Conservation (phyloP, 2,888 invertebrate genomes). For the Muschampia plurimacula region DNA sequence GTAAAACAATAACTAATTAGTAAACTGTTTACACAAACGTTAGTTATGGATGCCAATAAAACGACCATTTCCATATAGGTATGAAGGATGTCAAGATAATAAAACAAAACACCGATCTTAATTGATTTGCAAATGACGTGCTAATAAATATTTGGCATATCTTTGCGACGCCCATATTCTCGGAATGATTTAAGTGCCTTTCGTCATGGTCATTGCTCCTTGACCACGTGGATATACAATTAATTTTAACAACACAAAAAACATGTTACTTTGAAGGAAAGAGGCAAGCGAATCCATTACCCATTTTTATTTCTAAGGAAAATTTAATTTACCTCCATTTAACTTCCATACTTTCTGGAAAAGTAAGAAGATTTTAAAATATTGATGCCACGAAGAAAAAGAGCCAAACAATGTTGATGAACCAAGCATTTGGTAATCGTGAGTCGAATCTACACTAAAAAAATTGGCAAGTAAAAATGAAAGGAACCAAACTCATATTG, state of each 20-base stretch:
- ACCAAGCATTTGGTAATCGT: not conserved
- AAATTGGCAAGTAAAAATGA: constrained; percentile 23
- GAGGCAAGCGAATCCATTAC: no score
- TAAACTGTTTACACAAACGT: constrained; percentile 26
- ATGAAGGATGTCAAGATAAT: constrained; percentile 40
- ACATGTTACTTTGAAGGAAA: no score
- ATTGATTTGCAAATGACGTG: constrained; percentile 41
- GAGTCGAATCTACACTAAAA: constrained; percentile 13
- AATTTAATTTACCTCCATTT: no score
- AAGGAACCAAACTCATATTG: constrained; percentile 2
- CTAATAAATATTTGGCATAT: constrained; percentile 38
- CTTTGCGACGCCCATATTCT: constrained; percentile 27
- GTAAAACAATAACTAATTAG: no score
- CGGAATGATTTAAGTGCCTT: constrained; percentile 31
- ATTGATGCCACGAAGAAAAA: no score
- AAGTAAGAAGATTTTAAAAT: no score
- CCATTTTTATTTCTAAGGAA: no score
- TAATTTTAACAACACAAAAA: not conserved
- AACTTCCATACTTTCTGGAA: no score
- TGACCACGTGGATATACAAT: constrained; percentile 13
- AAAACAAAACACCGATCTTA: constrained; percentile 42
- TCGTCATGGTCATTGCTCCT: constrained; percentile 24
- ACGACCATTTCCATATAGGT: constrained; percentile 31
- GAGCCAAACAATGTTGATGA: no score
- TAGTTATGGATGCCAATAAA: constrained; percentile 26